Evolutionary conservation across 1,140 invertebrate genomes (phyloP), one percentile per base, ranked within the genome.

Genomic region (Bombus vancouverensis): DNA sequence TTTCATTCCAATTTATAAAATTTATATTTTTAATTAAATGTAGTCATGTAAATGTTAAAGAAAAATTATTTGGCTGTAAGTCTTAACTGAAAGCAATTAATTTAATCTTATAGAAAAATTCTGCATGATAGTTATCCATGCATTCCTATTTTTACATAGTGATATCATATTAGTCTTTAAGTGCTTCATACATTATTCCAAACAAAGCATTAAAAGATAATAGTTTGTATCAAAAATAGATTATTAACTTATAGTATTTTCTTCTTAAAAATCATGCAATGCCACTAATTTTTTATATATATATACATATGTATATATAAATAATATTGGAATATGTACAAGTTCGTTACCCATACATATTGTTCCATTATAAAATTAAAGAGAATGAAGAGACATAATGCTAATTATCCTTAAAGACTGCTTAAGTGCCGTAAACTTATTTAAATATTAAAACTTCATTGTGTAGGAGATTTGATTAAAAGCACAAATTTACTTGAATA

Each of bases 91-190:
- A 25, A 44, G 32, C 2, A 25, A 18, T 59, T 25, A 57, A 72
- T 34, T 71, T 81, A 28, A 57, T 42, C 34, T 62, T 73, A 73
- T 18, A 75, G 22, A 5, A 57, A 42, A 77, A 37, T 65, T 76
- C 22, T 37, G 72, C 73, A 83, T 68, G 72, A 37, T 68, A 53
- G 8, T 32, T 83, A 34, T 15, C 10, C 62, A 57, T 83, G 81
- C 81, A 83, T 77, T 77, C 62, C 81, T 77, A 77, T 28, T 83
- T 70, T 70, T 76, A 75, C 5, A 53, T 57, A 68, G 57, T 39
- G 59, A 66, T 83, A 76, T 42, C 32, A 22, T 13, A 42, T 22
- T 81, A 81, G 22, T 73, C 44, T 22, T 44, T 81, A 81, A 73
- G 47, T n/a, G 66, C 47, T 81, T 80, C 25, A 47, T 22, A 42